Percentiles rank a stretch among this genome's conserved stretches.
These are phyloP conservation scores for Scortum barcoo DNA, from an alignment of 2,113 vertebrate genomes.

Conservation along the genomic window DNA sequence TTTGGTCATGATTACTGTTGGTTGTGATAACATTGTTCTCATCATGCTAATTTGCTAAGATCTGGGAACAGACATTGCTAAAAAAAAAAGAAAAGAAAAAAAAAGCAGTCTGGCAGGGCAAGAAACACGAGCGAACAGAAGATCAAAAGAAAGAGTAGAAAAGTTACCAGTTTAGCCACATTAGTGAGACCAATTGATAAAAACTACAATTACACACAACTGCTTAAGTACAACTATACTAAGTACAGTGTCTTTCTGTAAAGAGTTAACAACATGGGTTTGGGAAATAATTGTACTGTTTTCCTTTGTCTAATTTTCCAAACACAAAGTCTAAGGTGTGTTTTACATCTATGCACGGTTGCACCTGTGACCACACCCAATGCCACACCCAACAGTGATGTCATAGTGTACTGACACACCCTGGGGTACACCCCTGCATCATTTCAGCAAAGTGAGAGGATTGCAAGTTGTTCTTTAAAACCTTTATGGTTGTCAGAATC, in stretches of 20 bases:
- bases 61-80: background rate
- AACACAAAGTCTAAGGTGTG: background rate
- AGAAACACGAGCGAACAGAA: background rate
- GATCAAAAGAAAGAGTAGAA: background rate
- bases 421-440: background rate
- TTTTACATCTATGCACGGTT: background rate
- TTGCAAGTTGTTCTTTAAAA: background rate
- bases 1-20: background rate
- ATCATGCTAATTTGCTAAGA: background rate
- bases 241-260: background rate
- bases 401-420: background rate
- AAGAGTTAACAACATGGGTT: background rate
- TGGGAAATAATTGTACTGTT: background rate
- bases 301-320: background rate
- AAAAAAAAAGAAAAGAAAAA: too few relatives aligned
- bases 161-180: background rate
- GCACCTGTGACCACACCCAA: background rate
- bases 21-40: conserved; percentile 5
- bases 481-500: background rate
- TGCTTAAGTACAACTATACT: background rate
- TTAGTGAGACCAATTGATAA: background rate
- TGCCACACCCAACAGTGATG: conserved; percentile 8
- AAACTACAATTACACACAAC: background rate
- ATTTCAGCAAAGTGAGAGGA: background rate
- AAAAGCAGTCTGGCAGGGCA: too few relatives aligned